Evolutionary conservation across 2,797 vertebrate genomes (phyloP), one percentile per base, ranked within the genome.

Genomic region (Babyrousa celebensis): DNA sequence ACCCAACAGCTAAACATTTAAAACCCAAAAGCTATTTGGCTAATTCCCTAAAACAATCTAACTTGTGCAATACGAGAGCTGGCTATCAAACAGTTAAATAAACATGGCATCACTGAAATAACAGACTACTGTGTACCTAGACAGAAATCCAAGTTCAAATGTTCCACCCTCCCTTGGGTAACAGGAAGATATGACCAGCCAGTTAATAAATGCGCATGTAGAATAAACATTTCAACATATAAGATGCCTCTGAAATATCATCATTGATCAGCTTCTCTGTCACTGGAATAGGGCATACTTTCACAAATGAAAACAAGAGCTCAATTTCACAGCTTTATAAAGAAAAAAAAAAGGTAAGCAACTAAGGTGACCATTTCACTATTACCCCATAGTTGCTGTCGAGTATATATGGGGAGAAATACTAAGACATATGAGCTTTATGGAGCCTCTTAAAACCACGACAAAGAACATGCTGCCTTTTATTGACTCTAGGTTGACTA

Each of bases 201-300:
- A 68, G 52, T 54, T 67, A 85, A 54, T 29, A 83, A 85, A 85
- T 36, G 27, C 40, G 29, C 16, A 74, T 6, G 9, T 60, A 87
- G 79, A 82, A 95, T 52, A 68, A 93, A 75, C 29, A 74, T 56
- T 77, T 72, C 56, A 85, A 93, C 95, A 71, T 27, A 82, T 1
- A 95, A 87, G 54, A 63, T 8, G 63, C 52, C 65, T 90, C 23
- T 85, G 84, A 94, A 97, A 87, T 71, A 80, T 16, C 58, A 92
- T 11, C 80, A 68, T 0, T 16, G 25, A 63, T 54, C 9, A 74
- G 68, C 29, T 67, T 65, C 68, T 95, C 56, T 72, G 56, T 40
- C 29, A 36, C 0, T 78, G 62, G 29, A 0, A 63, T 5, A n/a
- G 27, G 18, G 67, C 29, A 95, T 84, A n/a, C 67, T 94, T 95